phyloP scores from a whole-genome alignment of 2,113 vertebrate species.

The Gorilla gorilla region DNA sequence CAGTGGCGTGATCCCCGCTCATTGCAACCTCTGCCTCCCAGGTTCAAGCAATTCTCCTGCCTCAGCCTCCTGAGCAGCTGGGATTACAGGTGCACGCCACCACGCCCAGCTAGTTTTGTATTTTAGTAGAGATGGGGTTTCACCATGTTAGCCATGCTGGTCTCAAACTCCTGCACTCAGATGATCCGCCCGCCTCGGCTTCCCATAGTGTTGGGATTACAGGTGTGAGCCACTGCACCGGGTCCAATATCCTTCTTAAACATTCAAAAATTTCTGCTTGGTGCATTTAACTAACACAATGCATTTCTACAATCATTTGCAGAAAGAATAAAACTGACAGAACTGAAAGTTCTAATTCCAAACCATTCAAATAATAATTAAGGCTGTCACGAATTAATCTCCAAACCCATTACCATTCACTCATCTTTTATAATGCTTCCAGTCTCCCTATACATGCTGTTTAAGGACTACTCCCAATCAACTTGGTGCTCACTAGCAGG shows the following conservation, averaged over 20 bases:
- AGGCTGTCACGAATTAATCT: not conserved
- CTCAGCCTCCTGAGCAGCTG: too few relatives aligned
- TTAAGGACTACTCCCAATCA: constrained; percentile 51
- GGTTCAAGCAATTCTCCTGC: too few relatives aligned
- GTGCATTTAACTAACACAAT: not conserved
- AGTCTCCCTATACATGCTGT: not conserved
- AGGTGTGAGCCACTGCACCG: too few relatives aligned
- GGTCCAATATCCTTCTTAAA: not conserved
- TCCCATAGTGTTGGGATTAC: too few relatives aligned
- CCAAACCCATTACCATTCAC: not conserved
- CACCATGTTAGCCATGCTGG: too few relatives aligned
- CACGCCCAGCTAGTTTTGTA: too few relatives aligned
- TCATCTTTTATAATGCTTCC: not conserved
- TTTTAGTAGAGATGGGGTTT: too few relatives aligned
- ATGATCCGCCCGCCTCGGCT: too few relatives aligned
- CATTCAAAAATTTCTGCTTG: not conserved
- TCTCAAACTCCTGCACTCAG: too few relatives aligned
- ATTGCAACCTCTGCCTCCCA: too few relatives aligned
- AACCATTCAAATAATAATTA: constrained; percentile 1
- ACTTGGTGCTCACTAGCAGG: not conserved
- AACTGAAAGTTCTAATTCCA: constrained; percentile 7
- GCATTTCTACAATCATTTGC: not conserved
- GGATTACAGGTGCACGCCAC: too few relatives aligned
- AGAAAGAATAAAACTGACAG: not conserved
- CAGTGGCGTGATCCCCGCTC: too few relatives aligned